These are phyloP conservation scores for Sarcophaga peregrina DNA, from an alignment of 1,140 invertebrate genomes.

Conservation along the genomic window DNA sequence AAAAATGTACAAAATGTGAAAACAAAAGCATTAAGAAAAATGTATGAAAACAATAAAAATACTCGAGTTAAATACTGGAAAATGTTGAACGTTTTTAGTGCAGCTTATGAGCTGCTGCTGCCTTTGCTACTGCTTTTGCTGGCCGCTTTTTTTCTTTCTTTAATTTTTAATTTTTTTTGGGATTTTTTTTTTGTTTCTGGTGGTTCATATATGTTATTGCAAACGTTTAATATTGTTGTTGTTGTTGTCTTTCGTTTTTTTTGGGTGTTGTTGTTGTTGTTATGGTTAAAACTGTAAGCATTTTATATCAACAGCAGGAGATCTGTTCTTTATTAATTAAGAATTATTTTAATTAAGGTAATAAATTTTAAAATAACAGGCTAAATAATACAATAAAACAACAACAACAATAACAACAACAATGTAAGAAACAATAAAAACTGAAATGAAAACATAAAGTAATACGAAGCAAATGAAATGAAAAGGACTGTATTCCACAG, in stretches of 20 bases:
- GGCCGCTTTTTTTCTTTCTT: too few species aligned
- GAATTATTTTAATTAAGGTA: slow-evolving; percentile 42
- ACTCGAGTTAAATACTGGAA: slow-evolving; percentile 24
- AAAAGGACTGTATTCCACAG: too few species aligned
- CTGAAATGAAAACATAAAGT: neutral
- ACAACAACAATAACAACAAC: neutral
- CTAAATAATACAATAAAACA: neutral
- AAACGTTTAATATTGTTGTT: neutral
- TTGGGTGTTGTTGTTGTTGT: neutral
- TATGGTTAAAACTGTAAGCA: neutral
- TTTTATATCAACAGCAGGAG: slow-evolving; percentile 38
- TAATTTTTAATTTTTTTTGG: too few species aligned
- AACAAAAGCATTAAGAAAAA: neutral
- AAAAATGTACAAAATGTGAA: neutral
- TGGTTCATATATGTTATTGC: too few species aligned
- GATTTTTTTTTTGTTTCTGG: too few species aligned
- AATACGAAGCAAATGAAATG: neutral
- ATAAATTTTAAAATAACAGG: slow-evolving; percentile 38
- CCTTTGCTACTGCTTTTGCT: too few species aligned
- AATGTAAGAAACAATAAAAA: neutral
- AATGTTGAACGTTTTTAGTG: neutral
- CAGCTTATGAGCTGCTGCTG: too few species aligned
- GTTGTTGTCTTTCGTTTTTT: neutral
- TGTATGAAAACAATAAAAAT: slow-evolving; percentile 14
- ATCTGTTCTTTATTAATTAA: slow-evolving; percentile 37